Evolutionary conservation across 2,888 invertebrate genomes (phyloP), one percentile per base, ranked within the genome.

Genomic region (Phortica magna): DNA sequence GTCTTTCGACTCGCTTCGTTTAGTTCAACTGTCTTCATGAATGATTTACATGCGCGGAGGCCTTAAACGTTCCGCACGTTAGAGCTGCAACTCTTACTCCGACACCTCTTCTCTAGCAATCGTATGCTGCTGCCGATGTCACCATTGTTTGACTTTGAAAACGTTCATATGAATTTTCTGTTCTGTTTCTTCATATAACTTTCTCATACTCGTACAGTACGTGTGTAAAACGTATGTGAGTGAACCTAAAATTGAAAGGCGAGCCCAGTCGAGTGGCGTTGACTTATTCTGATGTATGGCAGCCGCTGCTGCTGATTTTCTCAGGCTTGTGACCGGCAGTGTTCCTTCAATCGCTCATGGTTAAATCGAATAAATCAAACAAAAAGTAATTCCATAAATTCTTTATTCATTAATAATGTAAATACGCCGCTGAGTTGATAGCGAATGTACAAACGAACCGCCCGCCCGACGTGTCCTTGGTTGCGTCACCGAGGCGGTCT

Each of bases 371-470:
- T 81, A 78, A 83, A 83, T 82, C 84, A 83, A 80, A 78, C 78
- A 75, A 59, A 74, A 78, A 67, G 65, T 76, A 78, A 67, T 79
- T 74, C 74, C 79, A 82, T 79, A 77, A 80, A 82, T 82, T 81
- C 83, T 39, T 82, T 75, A 79, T 82, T 83, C 84, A 83, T 83
- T 83, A 83, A 83, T 83, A 83, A 83, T 83, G 77, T 75, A 80
- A 82, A 80, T 79, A 79, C 78, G 74, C 72, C 77, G 77, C 61
- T 77, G 77, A 80, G 61, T 78, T 80, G 78, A 64, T 74, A 68
- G 42, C 59, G 61, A 68, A 42, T 53, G 10, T 53, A n/a, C 71
- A 17, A 31, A 14, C 10, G 57, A 7, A 43, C n/a, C 19, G 19
- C 70, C 31, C 53, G 43, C 19, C 31, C 22, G 53, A 53, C 70